Percentiles rank a stretch among this genome's conserved stretches.
Conservation (phyloP, 1,140 invertebrate species). For the Drosophila tristis region DNA sequence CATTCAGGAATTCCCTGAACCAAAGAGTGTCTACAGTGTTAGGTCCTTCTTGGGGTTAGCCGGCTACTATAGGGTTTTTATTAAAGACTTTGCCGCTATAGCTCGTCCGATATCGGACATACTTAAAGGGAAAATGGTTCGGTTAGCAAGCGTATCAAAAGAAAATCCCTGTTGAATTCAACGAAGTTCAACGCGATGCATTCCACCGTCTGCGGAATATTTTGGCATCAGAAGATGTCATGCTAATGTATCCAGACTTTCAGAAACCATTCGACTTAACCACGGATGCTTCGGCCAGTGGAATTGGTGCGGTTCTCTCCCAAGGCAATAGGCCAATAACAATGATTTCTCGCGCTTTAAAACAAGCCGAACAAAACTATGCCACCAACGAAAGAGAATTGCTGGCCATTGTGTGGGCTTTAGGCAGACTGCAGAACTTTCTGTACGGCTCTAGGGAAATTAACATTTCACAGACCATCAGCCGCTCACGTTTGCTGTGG, state of each 20-base stretch:
- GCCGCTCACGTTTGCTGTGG: constrained; percentile 84
- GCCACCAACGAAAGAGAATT: constrained; percentile 17
- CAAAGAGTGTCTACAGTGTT: constrained; percentile 3
- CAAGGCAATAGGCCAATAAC: constrained; percentile 24
- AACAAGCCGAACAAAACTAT: constrained; percentile 9
- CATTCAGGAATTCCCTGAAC: constrained; percentile 13
- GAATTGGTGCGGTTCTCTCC: constrained; percentile 36
- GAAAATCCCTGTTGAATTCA: constrained; percentile 17
- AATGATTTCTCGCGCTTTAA: constrained; percentile 20
- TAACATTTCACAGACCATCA: constrained; percentile 85
- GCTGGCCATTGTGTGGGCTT: constrained; percentile 20
- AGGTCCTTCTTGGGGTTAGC: constrained; percentile 19
- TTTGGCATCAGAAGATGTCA: constrained; percentile 40
- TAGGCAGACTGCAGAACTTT: constrained; percentile 15
- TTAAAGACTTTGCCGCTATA: constrained; percentile 26
- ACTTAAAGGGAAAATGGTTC: constrained; percentile 23
- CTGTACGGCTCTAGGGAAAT: constrained; percentile 84
- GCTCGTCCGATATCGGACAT: constrained; percentile 16
- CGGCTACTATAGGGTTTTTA: constrained; percentile 22
- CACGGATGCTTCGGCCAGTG: constrained; percentile 30
- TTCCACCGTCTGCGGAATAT: constrained; percentile 16
- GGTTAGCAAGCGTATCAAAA: constrained; percentile 4
- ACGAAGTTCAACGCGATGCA: constrained; percentile 1
- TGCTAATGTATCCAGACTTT: constrained; percentile 27
- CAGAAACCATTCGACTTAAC: constrained; percentile 41